phyloP scores from a whole-genome alignment of 2,888 invertebrate species.

The Rotaria macrura region DNA sequence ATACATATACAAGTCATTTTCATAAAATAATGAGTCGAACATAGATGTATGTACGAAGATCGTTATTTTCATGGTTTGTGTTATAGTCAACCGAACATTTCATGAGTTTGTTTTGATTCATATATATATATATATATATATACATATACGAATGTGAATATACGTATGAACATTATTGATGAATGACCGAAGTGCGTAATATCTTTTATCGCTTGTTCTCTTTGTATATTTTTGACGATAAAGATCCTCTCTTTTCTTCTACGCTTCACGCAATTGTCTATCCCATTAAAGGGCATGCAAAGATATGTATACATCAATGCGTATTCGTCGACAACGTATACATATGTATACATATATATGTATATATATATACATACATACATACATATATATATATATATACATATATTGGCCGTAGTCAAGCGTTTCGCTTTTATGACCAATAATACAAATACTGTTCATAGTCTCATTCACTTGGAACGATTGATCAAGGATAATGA shows the following conservation, averaged over 20 bases:
- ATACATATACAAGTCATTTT: background rate
- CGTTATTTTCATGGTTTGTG: background rate
- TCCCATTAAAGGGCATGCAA: background rate
- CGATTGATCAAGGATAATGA: background rate
- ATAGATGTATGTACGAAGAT: background rate
- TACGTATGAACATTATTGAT: background rate
- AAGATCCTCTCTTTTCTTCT: background rate
- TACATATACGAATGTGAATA: no score
- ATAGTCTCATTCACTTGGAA: background rate
- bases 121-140: no score
- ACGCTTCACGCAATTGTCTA: conserved; percentile 15
- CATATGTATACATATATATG: no score
- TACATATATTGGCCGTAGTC: background rate
- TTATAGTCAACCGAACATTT: background rate
- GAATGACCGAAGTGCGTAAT: background rate
- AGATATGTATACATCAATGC: background rate
- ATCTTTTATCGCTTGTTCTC: background rate
- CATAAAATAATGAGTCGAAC: background rate
- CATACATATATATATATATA: no score
- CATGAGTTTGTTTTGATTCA: background rate
- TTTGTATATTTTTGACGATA: background rate
- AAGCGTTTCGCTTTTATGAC: conserved; percentile 6
- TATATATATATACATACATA: no score
- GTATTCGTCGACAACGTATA: background rate
- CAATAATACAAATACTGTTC: background rate